Evolutionary conservation across 2,113 vertebrate genomes (phyloP).

Genomic region (Burhinus oedicnemus): DNA sequence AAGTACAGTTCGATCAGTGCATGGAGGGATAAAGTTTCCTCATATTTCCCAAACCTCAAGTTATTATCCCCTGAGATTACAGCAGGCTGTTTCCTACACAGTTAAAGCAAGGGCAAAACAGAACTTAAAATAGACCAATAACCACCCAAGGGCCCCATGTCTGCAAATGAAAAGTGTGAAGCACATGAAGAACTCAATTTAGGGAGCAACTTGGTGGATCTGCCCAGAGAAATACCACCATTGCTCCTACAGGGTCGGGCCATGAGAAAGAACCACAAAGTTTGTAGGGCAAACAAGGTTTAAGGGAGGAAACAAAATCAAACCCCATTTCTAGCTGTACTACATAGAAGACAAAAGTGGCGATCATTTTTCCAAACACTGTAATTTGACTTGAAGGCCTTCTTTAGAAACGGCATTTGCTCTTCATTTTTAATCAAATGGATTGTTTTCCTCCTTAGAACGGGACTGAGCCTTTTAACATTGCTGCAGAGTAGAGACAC

Average conservation of each 20-base stretch:
- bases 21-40: not conserved
- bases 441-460: not conserved
- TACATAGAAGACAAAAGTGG: not conserved
- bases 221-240: not conserved
- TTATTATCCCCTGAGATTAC: not conserved
- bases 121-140: not conserved
- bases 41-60: not conserved
- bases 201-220: not conserved
- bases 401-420: not conserved
- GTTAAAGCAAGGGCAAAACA: not conserved
- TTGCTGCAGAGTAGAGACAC: not conserved
- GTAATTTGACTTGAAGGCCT: not conserved
- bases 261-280: not conserved
- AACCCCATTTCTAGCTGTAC: not conserved
- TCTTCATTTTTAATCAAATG: not conserved
- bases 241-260: not conserved
- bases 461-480: not conserved
- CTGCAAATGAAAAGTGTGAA: not conserved
- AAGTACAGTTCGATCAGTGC: fast-evolving
- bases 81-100: not conserved
- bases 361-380: not conserved
- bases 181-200: not conserved
- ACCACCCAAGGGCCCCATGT: not conserved
- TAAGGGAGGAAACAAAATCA: not conserved
- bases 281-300: not conserved